phyloP scores from a whole-genome alignment of 2,888 invertebrate species.

The Silvanus unidentatus region DNA sequence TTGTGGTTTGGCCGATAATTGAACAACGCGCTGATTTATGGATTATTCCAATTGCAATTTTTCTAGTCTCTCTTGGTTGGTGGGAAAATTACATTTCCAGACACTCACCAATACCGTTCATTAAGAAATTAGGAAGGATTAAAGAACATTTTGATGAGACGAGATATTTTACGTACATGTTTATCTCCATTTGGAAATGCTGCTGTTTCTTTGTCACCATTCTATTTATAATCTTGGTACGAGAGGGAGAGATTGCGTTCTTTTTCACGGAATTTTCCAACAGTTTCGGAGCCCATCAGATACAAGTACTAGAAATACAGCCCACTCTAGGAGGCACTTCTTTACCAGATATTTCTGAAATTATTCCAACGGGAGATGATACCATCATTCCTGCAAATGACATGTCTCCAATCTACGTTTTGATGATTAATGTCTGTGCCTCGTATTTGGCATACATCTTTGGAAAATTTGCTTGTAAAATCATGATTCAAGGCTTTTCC shows the following conservation, averaged over 20 bases:
- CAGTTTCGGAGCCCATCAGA: constrained; percentile 73
- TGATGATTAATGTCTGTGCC: constrained; percentile 74
- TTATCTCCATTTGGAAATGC: constrained; percentile 90
- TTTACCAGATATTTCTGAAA: constrained; percentile 69
- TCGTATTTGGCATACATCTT: constrained; percentile 88
- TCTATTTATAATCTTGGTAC: constrained; percentile 65
- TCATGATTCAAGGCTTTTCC: constrained; percentile 94
- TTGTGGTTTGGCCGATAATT: constrained; percentile 86
- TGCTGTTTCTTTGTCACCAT: constrained; percentile 70
- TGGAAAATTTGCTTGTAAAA: constrained; percentile 94
- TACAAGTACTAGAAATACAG: constrained; percentile 70
- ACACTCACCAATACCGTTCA: constrained; percentile 73
- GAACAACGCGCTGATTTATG: constrained; percentile 71
- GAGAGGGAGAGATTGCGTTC: constrained; percentile 70
- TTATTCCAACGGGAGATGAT: constrained; percentile 70
- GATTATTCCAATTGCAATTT: constrained; percentile 79
- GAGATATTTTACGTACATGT: constrained; percentile 84
- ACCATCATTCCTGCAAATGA: constrained; percentile 65
- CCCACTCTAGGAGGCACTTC: constrained; percentile 55
- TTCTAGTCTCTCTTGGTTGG: constrained; percentile 86
- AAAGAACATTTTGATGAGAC: constrained; percentile 74
- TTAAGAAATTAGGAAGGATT: constrained; percentile 68
- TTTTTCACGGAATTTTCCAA: constrained; percentile 69
- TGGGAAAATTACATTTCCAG: constrained; percentile 96
- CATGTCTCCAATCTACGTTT: constrained; percentile 68